Base-by-base conservation (phyloP, 2,113 vertebrate species). In the Ovis canadensis region DNA sequence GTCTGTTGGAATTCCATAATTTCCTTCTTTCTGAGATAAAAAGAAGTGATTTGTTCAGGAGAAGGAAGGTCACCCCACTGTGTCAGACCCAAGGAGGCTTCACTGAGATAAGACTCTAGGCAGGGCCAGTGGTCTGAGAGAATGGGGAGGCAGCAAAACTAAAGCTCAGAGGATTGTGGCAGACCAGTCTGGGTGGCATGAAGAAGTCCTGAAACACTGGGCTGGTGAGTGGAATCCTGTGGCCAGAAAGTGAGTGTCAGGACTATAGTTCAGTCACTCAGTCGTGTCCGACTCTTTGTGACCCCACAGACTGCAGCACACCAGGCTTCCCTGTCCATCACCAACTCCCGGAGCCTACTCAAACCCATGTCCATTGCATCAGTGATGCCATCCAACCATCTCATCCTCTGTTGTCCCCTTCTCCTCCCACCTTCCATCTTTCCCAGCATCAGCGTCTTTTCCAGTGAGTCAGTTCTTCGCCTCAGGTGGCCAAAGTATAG, bases 381-480 rank as follows among this genome's bases (percentile, higher is more conserved):
- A 0, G 64, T 71, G 64, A 36, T 36, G n/a, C n/a, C 64, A 71
- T 36, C 17, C n/a, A 71, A 5, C 17, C 64, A 36, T 71, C n/a
- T 71, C 2, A 36, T 36, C 64, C 64, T 36, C 64, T 23, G n/a
- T 71, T 0, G 0, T 71, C 9, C 64, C 64, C 64, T 71, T 71
- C n/a, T 71, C 17, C 64, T 71, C 64, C n/a, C 19, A 1, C n/a
- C 64, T 23, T 36, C 19, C 11, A 5, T 36, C 19, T 36, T 36
- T 71, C 19, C 64, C 17, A 71, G 64, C 9, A 71, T 36, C n/a
- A 21, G n/a, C 4, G 9, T 71, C 64, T 71, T 71, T 36, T 36
- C 64, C 4, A 71, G 1, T 11, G n/a, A 71, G 64, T 71, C n/a
- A 36, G 19, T 1, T 71, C n/a, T 36, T 23, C 0, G 0, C 64